phyloP scores from a whole-genome alignment of 2,888 invertebrate genomes.

The Meiosimyza decipiens region DNA sequence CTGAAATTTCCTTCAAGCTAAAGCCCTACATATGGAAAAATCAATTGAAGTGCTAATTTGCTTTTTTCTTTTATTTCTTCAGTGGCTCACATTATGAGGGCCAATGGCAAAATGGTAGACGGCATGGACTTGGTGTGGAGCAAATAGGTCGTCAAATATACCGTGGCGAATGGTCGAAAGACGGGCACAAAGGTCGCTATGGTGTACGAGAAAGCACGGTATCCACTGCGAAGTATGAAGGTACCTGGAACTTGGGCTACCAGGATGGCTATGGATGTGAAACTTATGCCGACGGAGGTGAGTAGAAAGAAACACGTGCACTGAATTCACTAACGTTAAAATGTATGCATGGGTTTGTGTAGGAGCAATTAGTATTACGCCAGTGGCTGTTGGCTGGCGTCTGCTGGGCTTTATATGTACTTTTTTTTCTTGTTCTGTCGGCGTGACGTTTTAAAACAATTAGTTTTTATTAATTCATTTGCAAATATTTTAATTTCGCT shows the following conservation, averaged over 20 bases:
- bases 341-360: too few relatives aligned
- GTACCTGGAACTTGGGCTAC: conserved; percentile 98
- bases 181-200: conserved; percentile 98
- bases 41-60: too few relatives aligned
- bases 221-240: conserved; percentile 96
- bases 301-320: conserved; percentile 63
- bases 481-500: conserved; percentile 31
- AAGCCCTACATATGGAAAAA: too few relatives aligned
- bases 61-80: conserved; percentile 52
- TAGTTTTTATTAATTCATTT: conserved; percentile 32
- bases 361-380: too few relatives aligned
- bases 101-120: conserved; percentile 99
- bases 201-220: conserved; percentile 96
- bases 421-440: background rate
- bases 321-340: background rate
- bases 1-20: too few relatives aligned
- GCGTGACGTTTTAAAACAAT: conserved; percentile 15
- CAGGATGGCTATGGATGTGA: conserved; percentile 99
- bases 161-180: conserved; percentile 95
- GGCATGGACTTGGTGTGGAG: conserved; percentile 98
- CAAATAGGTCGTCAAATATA: conserved; percentile 97
- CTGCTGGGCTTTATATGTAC: conserved; percentile 25
- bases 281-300: conserved; percentile 99
- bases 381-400: conserved; percentile 11
- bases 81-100: conserved; percentile 97